Evolutionary conservation across 2,113 vertebrate genomes (phyloP).

Genomic region (Onychostruthus taczanowskii): DNA sequence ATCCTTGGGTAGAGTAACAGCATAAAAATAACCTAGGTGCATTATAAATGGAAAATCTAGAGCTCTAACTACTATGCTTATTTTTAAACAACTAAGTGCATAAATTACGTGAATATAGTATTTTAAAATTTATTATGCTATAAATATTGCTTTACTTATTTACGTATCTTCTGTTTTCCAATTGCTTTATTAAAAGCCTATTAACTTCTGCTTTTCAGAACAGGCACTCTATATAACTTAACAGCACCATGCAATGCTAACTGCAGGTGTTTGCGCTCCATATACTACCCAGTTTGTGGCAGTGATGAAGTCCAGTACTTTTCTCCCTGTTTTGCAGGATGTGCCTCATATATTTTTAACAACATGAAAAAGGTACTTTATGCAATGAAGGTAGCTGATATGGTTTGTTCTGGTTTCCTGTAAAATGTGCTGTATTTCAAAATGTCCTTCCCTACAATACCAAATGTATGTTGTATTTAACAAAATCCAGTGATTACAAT

Average conservation of each 20-base stretch:
- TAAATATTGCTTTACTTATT: neutral
- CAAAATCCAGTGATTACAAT: rapidly evolving
- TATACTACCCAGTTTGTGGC: slow-evolving; percentile 79
- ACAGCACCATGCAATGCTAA: slow-evolving; percentile 74
- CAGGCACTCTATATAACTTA: slow-evolving; percentile 57
- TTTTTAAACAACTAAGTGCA: neutral
- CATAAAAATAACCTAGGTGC: neutral
- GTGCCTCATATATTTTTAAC: neutral
- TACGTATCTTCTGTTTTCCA: neutral
- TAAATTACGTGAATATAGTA: neutral
- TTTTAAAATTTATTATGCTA: neutral
- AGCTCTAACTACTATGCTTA: neutral
- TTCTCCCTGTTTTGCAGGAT: slow-evolving; percentile 81
- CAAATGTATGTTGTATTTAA: neutral
- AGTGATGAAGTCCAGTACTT: slow-evolving; percentile 78
- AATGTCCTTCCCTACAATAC: neutral
- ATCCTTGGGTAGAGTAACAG: neutral
- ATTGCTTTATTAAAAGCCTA: neutral
- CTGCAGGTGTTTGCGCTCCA: slow-evolving; percentile 70
- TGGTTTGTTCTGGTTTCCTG: neutral
- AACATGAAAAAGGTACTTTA: slow-evolving; percentile 64
- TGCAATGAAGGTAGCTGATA: neutral
- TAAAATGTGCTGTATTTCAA: neutral
- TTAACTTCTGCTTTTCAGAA: slow-evolving; percentile 63
- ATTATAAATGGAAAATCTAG: neutral